Conservation (phyloP, 2,888 invertebrate genomes). For the Sceliomorpha sp. region DNA sequence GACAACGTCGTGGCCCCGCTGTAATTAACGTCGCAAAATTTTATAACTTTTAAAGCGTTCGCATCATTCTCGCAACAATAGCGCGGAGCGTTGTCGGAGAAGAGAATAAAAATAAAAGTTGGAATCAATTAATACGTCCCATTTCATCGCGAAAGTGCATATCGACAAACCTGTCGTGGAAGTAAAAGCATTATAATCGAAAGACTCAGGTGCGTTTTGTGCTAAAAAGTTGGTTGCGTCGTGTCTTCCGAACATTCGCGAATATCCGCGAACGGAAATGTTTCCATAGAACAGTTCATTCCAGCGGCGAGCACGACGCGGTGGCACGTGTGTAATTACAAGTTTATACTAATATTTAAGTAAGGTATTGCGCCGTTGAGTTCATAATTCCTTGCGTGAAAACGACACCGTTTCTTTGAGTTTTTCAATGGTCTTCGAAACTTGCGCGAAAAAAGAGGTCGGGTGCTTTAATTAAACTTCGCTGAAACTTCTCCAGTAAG, state of each 20-base stretch:
- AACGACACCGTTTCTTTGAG: constrained; percentile 23
- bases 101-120: too few relatives aligned
- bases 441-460: constrained; percentile 56
- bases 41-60: too few relatives aligned
- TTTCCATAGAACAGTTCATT: too few relatives aligned
- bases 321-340: not conserved
- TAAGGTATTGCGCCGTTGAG: constrained; percentile 16
- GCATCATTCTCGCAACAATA: too few relatives aligned
- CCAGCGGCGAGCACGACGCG: too few relatives aligned
- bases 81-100: too few relatives aligned
- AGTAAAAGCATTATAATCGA: constrained; percentile 25
- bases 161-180: constrained; percentile 24
- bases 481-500: constrained; percentile 54
- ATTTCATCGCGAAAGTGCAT: constrained; percentile 10
- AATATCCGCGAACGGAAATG: too few relatives aligned
- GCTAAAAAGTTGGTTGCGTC: too few relatives aligned
- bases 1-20: too few relatives aligned
- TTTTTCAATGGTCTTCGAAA: constrained; percentile 63
- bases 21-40: too few relatives aligned
- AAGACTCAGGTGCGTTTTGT: constrained; percentile 20
- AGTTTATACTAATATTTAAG: constrained; percentile 8
- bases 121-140: too few relatives aligned
- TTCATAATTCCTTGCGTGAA: constrained; percentile 23
- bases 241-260: too few relatives aligned
- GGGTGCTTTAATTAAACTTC: constrained; percentile 69